These are phyloP conservation scores for Chondrosia reniformis DNA, from an alignment of 37 sponge, comb jelly and placozoan genomes.

Conservation along the genomic window DNA sequence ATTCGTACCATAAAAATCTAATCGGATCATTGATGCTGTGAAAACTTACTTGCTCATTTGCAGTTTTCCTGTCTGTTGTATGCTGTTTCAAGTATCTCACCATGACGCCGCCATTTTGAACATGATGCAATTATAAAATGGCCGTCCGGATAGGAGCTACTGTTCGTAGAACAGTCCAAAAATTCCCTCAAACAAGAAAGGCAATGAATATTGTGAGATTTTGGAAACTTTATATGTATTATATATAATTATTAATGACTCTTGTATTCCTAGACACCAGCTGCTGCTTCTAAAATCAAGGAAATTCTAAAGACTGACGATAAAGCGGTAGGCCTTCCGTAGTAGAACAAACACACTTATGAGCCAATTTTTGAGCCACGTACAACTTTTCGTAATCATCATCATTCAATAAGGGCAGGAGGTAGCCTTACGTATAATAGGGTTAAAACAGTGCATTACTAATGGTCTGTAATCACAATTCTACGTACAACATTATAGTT, in stretches of 20 bases:
- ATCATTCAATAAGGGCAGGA: too few species aligned
- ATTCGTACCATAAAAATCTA: too few species aligned
- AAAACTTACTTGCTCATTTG: too few species aligned
- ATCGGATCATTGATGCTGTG: too few species aligned
- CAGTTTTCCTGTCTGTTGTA: background rate
- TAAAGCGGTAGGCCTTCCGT: slow-evolving; percentile 64
- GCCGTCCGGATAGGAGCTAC: slow-evolving; percentile 1
- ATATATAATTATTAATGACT: background rate
- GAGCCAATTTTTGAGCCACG: background rate
- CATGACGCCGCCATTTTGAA: background rate
- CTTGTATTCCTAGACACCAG: slow-evolving; percentile 51
- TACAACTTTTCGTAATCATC: background rate
- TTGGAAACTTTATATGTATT: background rate
- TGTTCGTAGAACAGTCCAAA: background rate
- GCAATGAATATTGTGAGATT: slow-evolving; percentile 6
- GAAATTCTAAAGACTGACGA: slow-evolving; percentile 31
- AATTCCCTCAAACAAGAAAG: slow-evolving; percentile 8
- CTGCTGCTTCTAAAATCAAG: slow-evolving; percentile 59
- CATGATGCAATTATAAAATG: slow-evolving; percentile 10
- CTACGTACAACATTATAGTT: too few species aligned
- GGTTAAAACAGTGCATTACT: too few species aligned
- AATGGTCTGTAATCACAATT: too few species aligned
- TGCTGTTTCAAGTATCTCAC: slow-evolving; percentile 1
- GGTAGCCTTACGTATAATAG: too few species aligned
- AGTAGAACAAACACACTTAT: background rate